phyloP scores from a whole-genome alignment of 2,797 vertebrate genomes.

The Myotis pilosus region DNA sequence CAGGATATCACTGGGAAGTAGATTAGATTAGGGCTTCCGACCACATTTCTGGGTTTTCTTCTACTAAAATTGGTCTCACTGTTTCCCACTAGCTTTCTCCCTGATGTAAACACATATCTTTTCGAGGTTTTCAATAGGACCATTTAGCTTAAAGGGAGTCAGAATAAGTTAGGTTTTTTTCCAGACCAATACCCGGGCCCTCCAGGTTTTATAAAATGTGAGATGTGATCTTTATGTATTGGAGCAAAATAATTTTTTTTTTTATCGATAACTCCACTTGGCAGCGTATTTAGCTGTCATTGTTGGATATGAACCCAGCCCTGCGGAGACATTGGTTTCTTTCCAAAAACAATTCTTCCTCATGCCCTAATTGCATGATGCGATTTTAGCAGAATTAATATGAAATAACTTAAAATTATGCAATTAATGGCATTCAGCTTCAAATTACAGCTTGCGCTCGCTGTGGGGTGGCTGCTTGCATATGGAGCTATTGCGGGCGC shows the following conservation, averaged over 20 bases:
- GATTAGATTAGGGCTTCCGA: not conserved
- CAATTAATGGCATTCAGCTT: conserved; percentile 44
- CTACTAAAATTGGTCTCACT: not conserved
- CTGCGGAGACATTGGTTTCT: conserved; percentile 33
- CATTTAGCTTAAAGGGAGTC: not conserved
- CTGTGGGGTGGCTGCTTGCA: not conserved
- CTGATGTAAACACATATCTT: accelerated
- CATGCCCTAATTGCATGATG: conserved; percentile 11
- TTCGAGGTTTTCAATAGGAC: not conserved
- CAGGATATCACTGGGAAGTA: not conserved
- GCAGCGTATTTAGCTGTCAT: not conserved
- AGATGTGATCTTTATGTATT: not conserved
- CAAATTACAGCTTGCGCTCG: not conserved
- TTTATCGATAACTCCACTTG: not conserved
- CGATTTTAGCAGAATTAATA: conserved; percentile 49
- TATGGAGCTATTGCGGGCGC: not conserved
- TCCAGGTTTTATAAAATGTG: not conserved
- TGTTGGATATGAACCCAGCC: not conserved
- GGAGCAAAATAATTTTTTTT: not conserved
- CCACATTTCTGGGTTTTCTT: not conserved
- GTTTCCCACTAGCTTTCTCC: not conserved
- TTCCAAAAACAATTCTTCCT: conserved; percentile 32
- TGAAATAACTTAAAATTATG: conserved; percentile 46
- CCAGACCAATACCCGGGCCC: not conserved
- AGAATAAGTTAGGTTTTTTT: too few relatives aligned